Conservation (phyloP, 2,113 vertebrate genomes). For the Pangasianodon gigas region DNA sequence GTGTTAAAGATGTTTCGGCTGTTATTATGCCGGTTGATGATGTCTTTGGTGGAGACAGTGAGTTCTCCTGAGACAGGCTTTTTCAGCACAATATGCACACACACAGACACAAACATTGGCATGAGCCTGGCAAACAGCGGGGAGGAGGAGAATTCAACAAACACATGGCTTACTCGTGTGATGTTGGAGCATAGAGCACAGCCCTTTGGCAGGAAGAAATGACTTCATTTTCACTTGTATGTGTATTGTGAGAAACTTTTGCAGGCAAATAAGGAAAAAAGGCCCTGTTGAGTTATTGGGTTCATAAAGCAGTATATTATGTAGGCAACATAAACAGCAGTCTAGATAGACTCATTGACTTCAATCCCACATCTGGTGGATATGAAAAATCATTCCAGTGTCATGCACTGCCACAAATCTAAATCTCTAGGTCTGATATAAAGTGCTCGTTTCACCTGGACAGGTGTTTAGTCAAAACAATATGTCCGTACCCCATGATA, state of each 20-base stretch:
- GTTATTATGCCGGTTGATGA: constrained; percentile 46
- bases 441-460: constrained; percentile 20
- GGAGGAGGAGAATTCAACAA: constrained; percentile 39
- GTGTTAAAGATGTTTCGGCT: constrained; percentile 58
- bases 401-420: neutral
- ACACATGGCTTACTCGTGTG: constrained; percentile 39
- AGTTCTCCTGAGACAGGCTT: constrained; percentile 49
- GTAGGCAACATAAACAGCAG: constrained; percentile 8
- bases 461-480: constrained; percentile 34
- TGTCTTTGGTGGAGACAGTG: constrained; percentile 47
- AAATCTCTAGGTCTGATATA: constrained; percentile 27
- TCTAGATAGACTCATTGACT: neutral
- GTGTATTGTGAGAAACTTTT: neutral
- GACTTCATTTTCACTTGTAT: constrained; percentile 13
- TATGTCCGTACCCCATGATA: neutral
- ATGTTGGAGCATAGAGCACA: constrained; percentile 21
- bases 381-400: neutral
- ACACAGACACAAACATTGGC: constrained; percentile 46
- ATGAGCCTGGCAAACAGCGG: constrained; percentile 43
- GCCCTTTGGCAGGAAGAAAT: constrained; percentile 22
- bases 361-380: constrained; percentile 22
- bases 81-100: constrained; percentile 48
- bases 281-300: constrained; percentile 4
- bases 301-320: constrained; percentile 24
- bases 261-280: neutral